Evolutionary conservation across 2,113 vertebrate species (phyloP).

Genomic region (Catharus minimus): DNA sequence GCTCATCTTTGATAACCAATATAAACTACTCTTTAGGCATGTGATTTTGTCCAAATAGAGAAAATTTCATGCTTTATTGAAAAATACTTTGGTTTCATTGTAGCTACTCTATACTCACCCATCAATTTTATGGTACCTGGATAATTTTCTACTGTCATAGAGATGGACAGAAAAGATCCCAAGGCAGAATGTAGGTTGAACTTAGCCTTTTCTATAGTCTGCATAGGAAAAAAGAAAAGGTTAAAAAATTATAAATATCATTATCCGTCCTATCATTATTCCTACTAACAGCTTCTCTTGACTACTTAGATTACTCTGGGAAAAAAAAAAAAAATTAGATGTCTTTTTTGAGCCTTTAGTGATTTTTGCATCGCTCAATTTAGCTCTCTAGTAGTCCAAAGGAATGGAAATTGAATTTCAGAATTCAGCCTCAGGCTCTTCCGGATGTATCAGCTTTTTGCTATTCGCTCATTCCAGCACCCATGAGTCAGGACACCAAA

Average conservation of each 20-base stretch:
- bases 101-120: neutral
- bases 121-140: neutral
- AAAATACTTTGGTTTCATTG: neutral
- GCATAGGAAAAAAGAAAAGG: accelerated
- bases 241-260: neutral
- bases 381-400: slow-evolving; percentile 46
- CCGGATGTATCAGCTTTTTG: slow-evolving; percentile 65
- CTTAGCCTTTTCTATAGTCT: neutral
- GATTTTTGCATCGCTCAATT: slow-evolving; percentile 7
- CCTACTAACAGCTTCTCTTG: neutral
- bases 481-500: slow-evolving; percentile 71
- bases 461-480: slow-evolving; percentile 54
- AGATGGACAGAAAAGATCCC: neutral
- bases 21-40: neutral
- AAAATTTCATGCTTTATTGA: neutral
- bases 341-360: slow-evolving; percentile 26
- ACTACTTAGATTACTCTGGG: neutral
- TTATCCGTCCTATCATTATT: neutral
- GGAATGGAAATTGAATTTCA: slow-evolving; percentile 62
- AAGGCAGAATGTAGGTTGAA: neutral
- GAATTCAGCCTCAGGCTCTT: slow-evolving; percentile 55
- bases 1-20: neutral
- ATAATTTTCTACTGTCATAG: neutral
- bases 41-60: neutral
- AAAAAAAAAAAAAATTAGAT: neutral